Base-by-base conservation (phyloP, 1,140 invertebrate species). In the Drosophila melanogaster region DNA sequence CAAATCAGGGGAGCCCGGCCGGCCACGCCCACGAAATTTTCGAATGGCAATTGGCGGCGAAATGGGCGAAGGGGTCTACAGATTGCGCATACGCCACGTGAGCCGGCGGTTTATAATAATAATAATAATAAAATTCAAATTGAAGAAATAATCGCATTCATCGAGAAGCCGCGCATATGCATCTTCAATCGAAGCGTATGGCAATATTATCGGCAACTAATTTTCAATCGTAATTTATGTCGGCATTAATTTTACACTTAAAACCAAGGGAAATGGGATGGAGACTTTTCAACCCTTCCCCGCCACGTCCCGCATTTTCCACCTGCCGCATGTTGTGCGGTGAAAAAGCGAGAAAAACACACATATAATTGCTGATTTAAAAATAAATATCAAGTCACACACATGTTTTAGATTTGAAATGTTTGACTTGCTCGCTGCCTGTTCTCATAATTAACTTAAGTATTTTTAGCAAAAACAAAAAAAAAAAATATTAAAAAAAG, bases 321-420 rank as follows among this genome's bases (percentile, higher is more conserved):
- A 70, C 76, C 71, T 75, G 64, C 44, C 44, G 37, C 37, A 6
- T 38, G 37, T 38, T 5, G 33, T 67, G 30, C 24, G 19, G 24
- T 33, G 1, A 33, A 56, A 35, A 35, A 33, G 58, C 19, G 22
- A 49, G 12, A 61, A 35, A n/a, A 54, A 43, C 26, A 43, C 24
- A 43, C n/a, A 57, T 41, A 62, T 50, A 53, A 53, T 40, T 55
- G 41, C 26, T 41, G 54, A 22, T 81, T 80, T 86, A 86, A 81
- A 86, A 86, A 86, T 86, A 86, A 85, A 86, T 81, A 81, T 75
- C 81, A 87, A 86, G 73, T 85, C 81, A 87, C 78, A 86, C 78
- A 86, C 75, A 86, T 86, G 83, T 86, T 86, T 87, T 75, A 79
- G 78, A 86, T 86, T 86, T 73, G 43, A 83, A 75, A 79, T 66